Conservation (phyloP, 2,797 vertebrate genomes). For the Mormyrus hasselquistii region DNA sequence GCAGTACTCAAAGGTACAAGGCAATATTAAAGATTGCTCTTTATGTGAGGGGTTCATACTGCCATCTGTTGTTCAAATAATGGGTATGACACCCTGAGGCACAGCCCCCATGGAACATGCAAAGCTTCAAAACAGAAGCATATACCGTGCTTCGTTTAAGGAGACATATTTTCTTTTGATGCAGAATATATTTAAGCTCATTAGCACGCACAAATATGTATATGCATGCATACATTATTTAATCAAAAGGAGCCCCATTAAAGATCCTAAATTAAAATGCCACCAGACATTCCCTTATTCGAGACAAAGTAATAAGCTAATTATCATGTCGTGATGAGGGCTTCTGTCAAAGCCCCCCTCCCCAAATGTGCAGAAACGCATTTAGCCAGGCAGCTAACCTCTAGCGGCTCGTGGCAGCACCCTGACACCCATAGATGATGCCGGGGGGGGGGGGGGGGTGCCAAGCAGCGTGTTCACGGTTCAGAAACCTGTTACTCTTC, state of each 20-base stretch:
- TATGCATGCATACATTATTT: constrained; percentile 56
- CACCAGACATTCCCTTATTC: constrained; percentile 43
- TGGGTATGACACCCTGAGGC: neutral
- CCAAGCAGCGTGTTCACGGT: neutral
- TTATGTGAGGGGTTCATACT: neutral
- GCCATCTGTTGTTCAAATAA: constrained; percentile 10
- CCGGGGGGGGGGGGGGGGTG: neutral
- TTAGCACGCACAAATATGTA: constrained; percentile 42
- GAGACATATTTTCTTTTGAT: neutral
- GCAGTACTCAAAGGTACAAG: neutral
- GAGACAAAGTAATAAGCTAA: constrained; percentile 25
- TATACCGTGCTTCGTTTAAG: neutral
- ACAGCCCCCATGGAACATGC: neutral
- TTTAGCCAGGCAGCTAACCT: neutral
- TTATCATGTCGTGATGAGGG: constrained; percentile 23
- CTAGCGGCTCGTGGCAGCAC: neutral
- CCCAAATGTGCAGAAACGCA: neutral
- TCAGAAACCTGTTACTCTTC: neutral
- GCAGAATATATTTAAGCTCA: constrained; percentile 34
- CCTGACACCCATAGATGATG: neutral
- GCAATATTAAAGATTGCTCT: neutral
- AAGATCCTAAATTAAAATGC: constrained; percentile 50
- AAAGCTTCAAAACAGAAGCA: neutral
- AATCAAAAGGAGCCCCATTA: constrained; percentile 60
- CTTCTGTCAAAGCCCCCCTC: constrained; percentile 15